phyloP scores from a whole-genome alignment of 2,113 vertebrate genomes.

The Pluvianellus socialis region DNA sequence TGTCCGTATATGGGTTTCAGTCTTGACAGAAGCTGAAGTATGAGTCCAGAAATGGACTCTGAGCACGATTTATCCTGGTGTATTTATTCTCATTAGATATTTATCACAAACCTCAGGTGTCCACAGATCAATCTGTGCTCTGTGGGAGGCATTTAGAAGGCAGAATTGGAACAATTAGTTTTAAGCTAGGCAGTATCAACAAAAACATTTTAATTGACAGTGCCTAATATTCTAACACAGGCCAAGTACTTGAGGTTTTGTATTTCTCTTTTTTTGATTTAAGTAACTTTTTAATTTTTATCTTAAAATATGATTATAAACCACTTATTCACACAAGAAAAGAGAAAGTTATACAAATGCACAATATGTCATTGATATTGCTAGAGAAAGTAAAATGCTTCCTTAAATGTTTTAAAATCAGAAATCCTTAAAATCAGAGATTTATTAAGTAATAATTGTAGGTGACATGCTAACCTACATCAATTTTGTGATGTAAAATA shows the following conservation, averaged over 20 bases:
- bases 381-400: not conserved
- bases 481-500: not conserved
- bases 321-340: not conserved
- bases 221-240: not conserved
- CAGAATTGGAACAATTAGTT: not conserved
- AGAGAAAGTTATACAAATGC: not conserved
- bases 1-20: not conserved
- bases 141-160: not conserved
- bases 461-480: not conserved
- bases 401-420: not conserved
- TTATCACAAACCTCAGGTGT: not conserved
- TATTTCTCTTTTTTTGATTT: not conserved
- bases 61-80: not conserved
- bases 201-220: not conserved
- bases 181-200: not conserved
- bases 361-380: not conserved
- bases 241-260: rapidly evolving
- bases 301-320: not conserved
- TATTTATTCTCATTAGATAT: not conserved
- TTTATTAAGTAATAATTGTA: not conserved
- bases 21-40: not conserved
- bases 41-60: not conserved
- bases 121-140: not conserved
- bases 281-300: not conserved
- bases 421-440: not conserved